Percentiles rank a stretch among this genome's conserved stretches.
Conservation (phyloP, 2,113 vertebrate species). For the Chaenocephalus aceratus region DNA sequence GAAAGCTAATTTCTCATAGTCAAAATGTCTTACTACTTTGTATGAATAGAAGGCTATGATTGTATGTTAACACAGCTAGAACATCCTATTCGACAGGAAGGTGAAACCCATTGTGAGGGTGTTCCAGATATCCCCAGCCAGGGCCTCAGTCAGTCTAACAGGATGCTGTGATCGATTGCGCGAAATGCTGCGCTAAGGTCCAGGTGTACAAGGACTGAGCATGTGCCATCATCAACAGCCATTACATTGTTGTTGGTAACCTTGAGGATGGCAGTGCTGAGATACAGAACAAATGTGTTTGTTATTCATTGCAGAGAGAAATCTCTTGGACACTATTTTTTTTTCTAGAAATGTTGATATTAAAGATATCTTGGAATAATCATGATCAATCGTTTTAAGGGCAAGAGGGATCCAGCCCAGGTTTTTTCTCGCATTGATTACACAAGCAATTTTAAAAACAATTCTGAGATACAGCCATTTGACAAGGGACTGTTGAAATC, state of each 20-base stretch:
- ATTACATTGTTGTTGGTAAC: background rate
- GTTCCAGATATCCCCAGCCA: no score
- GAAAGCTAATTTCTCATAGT: no score
- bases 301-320: background rate
- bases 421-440: background rate
- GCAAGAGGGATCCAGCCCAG: background rate
- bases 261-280: no score
- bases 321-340: background rate
- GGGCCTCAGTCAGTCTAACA: no score
- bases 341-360: background rate
- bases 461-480: background rate
- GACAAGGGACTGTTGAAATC: no score
- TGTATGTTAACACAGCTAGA: no score
- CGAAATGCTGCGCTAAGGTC: background rate
- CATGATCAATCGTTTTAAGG: background rate
- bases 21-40: no score
- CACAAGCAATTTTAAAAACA: background rate
- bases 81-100: no score
- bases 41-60: no score
- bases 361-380: background rate
- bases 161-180: no score
- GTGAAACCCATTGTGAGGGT: no score
- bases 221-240: background rate
- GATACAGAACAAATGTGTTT: no score
- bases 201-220: background rate